Evolutionary conservation across 2,797 vertebrate species (phyloP), one percentile per base, ranked within the genome.

Genomic region (Tapera naevia): DNA sequence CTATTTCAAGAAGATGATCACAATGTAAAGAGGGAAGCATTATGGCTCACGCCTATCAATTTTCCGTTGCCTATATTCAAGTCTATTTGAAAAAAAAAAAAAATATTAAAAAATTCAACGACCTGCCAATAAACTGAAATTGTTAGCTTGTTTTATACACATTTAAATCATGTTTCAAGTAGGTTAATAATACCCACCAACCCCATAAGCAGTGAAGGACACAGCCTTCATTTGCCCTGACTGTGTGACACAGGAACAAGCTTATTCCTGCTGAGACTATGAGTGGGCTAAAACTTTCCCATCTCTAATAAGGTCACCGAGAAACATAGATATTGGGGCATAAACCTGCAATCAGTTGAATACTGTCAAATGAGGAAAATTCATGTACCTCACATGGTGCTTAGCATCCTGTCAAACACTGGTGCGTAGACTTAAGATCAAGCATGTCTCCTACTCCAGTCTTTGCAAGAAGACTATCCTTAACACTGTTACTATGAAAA

Each of bases 241-340:
- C 62, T 72, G 54, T 51, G 48, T 48, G 69, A 82, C 56, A 46
- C 18, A 64, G 62, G 76, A 66, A 58, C 71, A 79, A 33, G 28
- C 13, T 70, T 74, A n/a, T 43, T 92, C 54, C 75, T 6, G 7
- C 61, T 91, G 91, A 86, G 80, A 65, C 15, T 76, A 13, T 14
- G 56, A 88, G 35, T 48, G 41, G 33, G 27, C 21, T 88, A 91
- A 94, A 90, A 85, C 62, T 90, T 87, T 90, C 43, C 24, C 84
- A 84, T 81, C 58, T 80, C 58, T 91, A 22, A 64, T 79, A 88
- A 87, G 50, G 57, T 87, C 88, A 80, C n/a, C 53, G 80, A 91
- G 48, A 93, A 92, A 61, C 33, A 66, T 18, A 82, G 61, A 72
- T 85, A 91, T 83, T 82, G 61, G 65, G 54, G 48, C 35, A 61